Evolutionary conservation across 2,888 invertebrate genomes (phyloP).

Genomic region (Perithous albicinctus): DNA sequence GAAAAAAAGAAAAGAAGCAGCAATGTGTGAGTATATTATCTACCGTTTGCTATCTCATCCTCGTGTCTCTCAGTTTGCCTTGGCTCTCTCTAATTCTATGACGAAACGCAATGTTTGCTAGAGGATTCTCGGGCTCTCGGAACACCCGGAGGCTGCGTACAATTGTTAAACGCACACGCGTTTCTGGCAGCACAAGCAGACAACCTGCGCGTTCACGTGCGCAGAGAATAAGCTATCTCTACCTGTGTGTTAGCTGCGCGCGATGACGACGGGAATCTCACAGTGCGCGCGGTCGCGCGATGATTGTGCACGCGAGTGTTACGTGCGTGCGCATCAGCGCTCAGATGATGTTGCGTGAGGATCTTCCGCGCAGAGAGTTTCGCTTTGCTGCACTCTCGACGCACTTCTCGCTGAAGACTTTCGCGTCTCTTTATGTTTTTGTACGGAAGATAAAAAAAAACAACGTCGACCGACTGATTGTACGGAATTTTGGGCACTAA

Average conservation of each 20-base stretch:
- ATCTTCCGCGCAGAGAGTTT: not conserved
- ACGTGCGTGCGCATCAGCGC: not conserved
- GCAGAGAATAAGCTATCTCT: too few species aligned
- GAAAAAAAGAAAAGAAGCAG: not conserved
- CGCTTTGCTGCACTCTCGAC: not conserved
- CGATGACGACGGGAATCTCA: conserved; percentile 39
- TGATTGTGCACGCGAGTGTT: conserved; percentile 15
- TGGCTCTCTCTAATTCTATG: conserved; percentile 30
- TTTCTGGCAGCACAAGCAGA: conserved; percentile 3
- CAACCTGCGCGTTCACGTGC: conserved; percentile 11
- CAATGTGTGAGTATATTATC: not conserved
- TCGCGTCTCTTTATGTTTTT: conserved; percentile 13
- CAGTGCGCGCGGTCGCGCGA: not conserved
- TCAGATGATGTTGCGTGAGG: not conserved
- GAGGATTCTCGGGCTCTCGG: conserved; percentile 53
- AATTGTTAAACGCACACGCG: conserved; percentile 62
- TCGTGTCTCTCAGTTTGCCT: not conserved
- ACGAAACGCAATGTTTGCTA: conserved; percentile 66
- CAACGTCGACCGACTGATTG: conserved; percentile 18
- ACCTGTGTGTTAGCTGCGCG: not conserved
- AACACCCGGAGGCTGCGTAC: conserved; percentile 48
- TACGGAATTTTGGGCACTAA: not conserved
- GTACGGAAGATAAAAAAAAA: too few species aligned
- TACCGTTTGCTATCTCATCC: not conserved
- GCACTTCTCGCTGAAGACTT: not conserved